phyloP scores from a whole-genome alignment of 2,797 vertebrate genomes.

The Okamejei kenojei region DNA sequence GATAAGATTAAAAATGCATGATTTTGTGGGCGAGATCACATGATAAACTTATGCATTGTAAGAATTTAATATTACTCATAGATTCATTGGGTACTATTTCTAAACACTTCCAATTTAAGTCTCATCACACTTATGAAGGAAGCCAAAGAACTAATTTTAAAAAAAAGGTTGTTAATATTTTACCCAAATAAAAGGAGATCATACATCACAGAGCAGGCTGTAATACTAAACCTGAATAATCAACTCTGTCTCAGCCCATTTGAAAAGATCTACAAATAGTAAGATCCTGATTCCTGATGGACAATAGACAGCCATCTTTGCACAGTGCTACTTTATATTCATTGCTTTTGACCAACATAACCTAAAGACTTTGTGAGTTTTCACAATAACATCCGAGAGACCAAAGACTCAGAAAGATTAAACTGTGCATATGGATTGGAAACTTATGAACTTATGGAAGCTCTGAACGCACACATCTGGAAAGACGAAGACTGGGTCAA shows the following conservation, averaged over 20 bases:
- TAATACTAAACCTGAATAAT: neutral
- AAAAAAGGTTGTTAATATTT: neutral
- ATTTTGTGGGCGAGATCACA: neutral
- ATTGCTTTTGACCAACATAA: conserved; percentile 13
- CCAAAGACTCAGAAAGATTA: neutral
- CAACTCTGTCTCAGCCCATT: neutral
- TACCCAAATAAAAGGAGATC: neutral
- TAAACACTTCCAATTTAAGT: neutral
- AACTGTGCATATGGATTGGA: neutral
- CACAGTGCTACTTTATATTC: neutral
- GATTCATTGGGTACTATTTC: neutral
- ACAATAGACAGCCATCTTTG: neutral
- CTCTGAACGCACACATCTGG: neutral
- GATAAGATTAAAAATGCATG: neutral
- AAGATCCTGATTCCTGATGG: neutral
- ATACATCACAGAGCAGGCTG: neutral
- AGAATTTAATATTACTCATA: neutral
- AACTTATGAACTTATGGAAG: too few species aligned
- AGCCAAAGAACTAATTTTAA: neutral
- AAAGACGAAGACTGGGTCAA: neutral
- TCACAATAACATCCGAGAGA: neutral
- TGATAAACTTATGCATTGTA: neutral
- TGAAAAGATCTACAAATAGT: conserved; percentile 25
- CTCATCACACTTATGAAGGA: neutral
- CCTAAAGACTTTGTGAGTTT: neutral